Conservation (phyloP, 2,888 invertebrate species). For the Leistus spinibarbis region DNA sequence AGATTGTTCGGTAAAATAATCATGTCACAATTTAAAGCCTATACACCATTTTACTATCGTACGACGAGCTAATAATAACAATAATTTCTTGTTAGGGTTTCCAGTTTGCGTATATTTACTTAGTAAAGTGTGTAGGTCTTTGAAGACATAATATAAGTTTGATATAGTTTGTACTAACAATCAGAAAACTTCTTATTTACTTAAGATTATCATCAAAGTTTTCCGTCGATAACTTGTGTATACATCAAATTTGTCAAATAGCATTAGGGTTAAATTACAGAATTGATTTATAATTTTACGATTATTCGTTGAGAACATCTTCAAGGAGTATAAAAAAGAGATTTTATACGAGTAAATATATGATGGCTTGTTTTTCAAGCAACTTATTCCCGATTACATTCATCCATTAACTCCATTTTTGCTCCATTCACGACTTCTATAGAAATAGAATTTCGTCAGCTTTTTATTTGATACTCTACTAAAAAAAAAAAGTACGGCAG, state of each 20-base stretch:
- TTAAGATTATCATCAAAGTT: background rate
- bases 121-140: too few species aligned
- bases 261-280: background rate
- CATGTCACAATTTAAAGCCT: too few species aligned
- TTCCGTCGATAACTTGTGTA: background rate
- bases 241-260: background rate
- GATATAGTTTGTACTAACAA: background rate
- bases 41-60: too few species aligned
- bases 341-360: background rate
- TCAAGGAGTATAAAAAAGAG: background rate
- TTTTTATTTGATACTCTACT: too few species aligned
- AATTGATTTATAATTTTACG: background rate
- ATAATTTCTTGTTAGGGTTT: too few species aligned
- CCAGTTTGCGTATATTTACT: too few species aligned
- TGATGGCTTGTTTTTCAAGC: constrained; percentile 10
- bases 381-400: constrained; percentile 7
- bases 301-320: background rate
- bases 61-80: too few species aligned
- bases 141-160: background rate
- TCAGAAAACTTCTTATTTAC: background rate
- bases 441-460: too few species aligned
- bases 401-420: too few species aligned
- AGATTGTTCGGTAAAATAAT: too few species aligned
- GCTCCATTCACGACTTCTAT: too few species aligned
- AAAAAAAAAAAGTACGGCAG: too few species aligned